phyloP scores from a whole-genome alignment of 2,113 vertebrate species.

The Mesembrinibis cayennensis region DNA sequence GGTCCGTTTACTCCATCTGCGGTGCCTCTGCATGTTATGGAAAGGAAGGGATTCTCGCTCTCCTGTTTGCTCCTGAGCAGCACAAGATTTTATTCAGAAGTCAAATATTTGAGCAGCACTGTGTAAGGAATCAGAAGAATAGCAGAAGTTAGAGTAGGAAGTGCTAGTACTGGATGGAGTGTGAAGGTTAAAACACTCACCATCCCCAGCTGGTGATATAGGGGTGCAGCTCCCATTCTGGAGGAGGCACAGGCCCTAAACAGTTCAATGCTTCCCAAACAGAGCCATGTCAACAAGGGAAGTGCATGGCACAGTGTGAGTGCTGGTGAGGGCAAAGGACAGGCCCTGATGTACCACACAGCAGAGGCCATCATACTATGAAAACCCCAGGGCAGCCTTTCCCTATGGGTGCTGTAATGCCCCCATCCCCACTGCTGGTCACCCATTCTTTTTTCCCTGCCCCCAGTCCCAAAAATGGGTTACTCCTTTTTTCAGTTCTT shows the following conservation, averaged over 20 bases:
- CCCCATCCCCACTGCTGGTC: accelerated
- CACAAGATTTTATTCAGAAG: not conserved
- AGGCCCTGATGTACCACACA: accelerated
- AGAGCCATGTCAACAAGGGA: accelerated
- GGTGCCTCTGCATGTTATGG: accelerated
- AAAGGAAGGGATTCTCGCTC: not conserved
- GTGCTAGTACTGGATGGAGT: accelerated
- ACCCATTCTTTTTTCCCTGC: not conserved
- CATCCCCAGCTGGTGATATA: accelerated
- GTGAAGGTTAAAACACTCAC: not conserved
- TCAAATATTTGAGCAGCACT: not conserved
- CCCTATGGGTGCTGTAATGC: too few relatives aligned
- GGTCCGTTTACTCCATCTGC: not conserved
- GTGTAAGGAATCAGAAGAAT: not conserved
- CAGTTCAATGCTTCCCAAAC: not conserved
- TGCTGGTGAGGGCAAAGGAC: not conserved
- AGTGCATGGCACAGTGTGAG: not conserved
- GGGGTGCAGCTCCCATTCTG: not conserved
- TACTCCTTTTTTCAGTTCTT: not conserved
- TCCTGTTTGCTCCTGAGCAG: not conserved
- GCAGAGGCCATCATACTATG: accelerated
- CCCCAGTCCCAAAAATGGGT: not conserved
- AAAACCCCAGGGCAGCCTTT: not conserved
- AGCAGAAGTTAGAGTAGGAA: not conserved
- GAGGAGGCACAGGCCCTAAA: not conserved